Percentiles rank a stretch among this genome's conserved stretches.
phyloP scores from a whole-genome alignment of 2,888 invertebrate species.

The Metalampra italica region DNA sequence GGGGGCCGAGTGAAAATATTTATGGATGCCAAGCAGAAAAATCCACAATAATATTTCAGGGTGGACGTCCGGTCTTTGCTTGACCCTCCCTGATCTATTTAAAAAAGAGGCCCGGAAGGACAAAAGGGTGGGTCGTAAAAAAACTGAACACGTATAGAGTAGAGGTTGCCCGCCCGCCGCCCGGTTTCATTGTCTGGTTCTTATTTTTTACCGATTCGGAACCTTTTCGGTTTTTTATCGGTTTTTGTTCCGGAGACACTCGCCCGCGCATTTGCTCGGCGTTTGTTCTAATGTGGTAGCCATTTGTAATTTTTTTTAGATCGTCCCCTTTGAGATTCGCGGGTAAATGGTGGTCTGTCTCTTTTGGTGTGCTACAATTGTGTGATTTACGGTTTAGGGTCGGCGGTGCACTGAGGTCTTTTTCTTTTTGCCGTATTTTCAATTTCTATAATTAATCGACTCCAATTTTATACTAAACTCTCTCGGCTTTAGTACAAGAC shows the following conservation, averaged over 20 bases:
- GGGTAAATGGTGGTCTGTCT: constrained; percentile 51
- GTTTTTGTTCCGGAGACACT: constrained; percentile 76
- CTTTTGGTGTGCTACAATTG: constrained; percentile 55
- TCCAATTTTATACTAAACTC: no score
- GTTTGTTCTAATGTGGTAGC: constrained; percentile 71
- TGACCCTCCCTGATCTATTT: constrained; percentile 75
- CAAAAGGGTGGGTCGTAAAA: constrained; percentile 73
- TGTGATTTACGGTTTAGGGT: constrained; percentile 45
- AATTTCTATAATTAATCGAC: constrained; percentile 6
- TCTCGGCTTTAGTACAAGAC: no score
- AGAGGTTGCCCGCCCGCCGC: constrained; percentile 50
- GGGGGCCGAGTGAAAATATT: constrained; percentile 64
- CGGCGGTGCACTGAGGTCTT: constrained; percentile 21
- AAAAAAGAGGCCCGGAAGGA: constrained; percentile 77
- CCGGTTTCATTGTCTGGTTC: constrained; percentile 73
- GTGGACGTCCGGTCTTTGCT: constrained; percentile 64
- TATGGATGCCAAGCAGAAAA: constrained; percentile 77
- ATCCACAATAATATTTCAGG: constrained; percentile 79
- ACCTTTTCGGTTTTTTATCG: constrained; percentile 75
- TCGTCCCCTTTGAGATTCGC: constrained; percentile 48
- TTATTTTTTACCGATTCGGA: constrained; percentile 78
- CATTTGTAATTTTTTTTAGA: constrained; percentile 68
- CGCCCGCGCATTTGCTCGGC: constrained; percentile 50
- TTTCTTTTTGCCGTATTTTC: constrained; percentile 29
- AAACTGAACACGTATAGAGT: constrained; percentile 75